Percentiles rank a stretch among this genome's conserved stretches.
phyloP scores from a whole-genome alignment of 2,888 invertebrate genomes.

The Drosophila neonasuta region DNA sequence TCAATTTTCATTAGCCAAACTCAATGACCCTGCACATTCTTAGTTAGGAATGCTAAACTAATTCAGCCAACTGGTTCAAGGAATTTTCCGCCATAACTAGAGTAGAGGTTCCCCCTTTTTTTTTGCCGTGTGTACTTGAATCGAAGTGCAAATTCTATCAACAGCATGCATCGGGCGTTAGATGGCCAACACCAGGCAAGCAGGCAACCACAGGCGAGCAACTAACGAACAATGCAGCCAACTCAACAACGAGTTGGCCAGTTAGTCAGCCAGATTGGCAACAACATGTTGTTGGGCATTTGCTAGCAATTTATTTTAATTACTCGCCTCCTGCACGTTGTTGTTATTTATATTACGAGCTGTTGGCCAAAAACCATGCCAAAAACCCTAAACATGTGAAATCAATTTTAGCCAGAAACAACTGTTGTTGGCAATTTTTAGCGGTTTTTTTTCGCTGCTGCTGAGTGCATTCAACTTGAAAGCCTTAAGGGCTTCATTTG shows the following conservation, averaged over 20 bases:
- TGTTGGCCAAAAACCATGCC: constrained; percentile 33
- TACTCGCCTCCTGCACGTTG: constrained; percentile 45
- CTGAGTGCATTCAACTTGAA: constrained; percentile 54
- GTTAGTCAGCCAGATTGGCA: constrained; percentile 17
- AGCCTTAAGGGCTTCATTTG: constrained; percentile 57
- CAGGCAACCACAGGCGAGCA: background rate
- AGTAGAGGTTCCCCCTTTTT: background rate
- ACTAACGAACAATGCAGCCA: background rate
- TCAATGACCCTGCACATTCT: background rate
- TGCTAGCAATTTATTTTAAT: constrained; percentile 68
- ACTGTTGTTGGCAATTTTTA: constrained; percentile 19
- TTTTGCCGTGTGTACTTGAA: constrained; percentile 16
- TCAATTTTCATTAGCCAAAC: background rate
- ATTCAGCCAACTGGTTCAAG: background rate
- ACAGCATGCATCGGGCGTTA: constrained; percentile 55
- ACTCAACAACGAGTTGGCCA: constrained; percentile 8
- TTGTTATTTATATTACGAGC: constrained; percentile 46
- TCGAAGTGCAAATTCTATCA: constrained; percentile 60
- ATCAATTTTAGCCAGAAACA: constrained; percentile 64
- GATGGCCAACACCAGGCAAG: constrained; percentile 50
- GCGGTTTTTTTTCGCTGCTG: constrained; percentile 1
- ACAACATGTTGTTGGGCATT: constrained; percentile 36
- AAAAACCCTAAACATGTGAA: constrained; percentile 64
- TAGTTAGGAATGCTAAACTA: background rate
- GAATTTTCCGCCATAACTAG: background rate